Percentiles rank a stretch among this genome's conserved stretches.
Conservation (phyloP, 2,888 invertebrate species). For the Ptychoptera contaminata region DNA sequence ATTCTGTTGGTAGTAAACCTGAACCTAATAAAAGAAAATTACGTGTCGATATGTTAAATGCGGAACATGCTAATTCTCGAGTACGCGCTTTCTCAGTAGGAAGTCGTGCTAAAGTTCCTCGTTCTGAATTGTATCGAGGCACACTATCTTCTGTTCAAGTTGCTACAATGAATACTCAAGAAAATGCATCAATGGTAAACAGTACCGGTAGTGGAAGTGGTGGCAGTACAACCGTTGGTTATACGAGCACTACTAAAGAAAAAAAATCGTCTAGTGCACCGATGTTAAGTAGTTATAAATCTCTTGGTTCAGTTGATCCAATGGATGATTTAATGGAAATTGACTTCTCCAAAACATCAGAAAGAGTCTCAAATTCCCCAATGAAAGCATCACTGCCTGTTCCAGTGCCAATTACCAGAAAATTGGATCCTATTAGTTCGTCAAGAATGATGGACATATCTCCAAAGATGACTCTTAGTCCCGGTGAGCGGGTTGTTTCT, state of each 20-base stretch:
- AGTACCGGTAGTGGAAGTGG: slow-evolving; percentile 13
- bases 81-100: slow-evolving; percentile 67
- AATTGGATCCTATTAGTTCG: slow-evolving; percentile 4
- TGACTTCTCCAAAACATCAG: slow-evolving; percentile 39
- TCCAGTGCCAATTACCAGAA: slow-evolving; percentile 11
- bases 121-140: slow-evolving; percentile 23
- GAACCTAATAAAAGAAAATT: slow-evolving; percentile 42
- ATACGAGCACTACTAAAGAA: slow-evolving; percentile 14
- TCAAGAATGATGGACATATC: slow-evolving; percentile 14
- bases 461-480: slow-evolving; percentile 15
- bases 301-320: slow-evolving; percentile 42
- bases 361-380: slow-evolving; percentile 4
- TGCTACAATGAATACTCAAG: slow-evolving; percentile 14
- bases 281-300: slow-evolving; percentile 31
- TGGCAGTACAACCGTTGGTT: slow-evolving; percentile 14
- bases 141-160: slow-evolving; percentile 18
- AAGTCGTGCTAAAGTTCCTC: slow-evolving; percentile 39
- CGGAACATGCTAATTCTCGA: slow-evolving; percentile 34
- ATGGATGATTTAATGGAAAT: slow-evolving; percentile 75
- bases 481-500: slow-evolving; percentile 9
- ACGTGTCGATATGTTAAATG: slow-evolving; percentile 29
- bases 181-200: slow-evolving; percentile 14
- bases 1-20: slow-evolving; percentile 72
- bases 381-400: slow-evolving; percentile 11
- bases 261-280: slow-evolving; percentile 56